A percentile compares a stretch with the other conserved stretches of the same genome.
Evolutionary conservation across 2,797 vertebrate species (phyloP).

Genomic region (Benthosema pterotum): DNA sequence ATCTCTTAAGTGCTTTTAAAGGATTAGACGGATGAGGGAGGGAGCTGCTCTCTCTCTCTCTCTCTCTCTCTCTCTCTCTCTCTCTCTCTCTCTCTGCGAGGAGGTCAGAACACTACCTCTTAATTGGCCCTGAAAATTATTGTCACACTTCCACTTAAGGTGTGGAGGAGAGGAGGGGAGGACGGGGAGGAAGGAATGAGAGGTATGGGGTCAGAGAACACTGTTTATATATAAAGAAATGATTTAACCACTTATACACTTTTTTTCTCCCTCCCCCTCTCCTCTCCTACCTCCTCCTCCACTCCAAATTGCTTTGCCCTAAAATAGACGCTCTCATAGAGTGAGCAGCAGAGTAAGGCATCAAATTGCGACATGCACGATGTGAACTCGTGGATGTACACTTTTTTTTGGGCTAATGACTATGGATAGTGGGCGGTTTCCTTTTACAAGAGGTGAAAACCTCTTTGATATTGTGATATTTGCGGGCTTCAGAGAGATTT

Average conservation of each 20-base stretch:
- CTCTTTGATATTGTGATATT: no score
- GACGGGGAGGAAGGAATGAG: background rate
- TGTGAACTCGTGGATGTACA: no score
- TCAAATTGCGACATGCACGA: no score
- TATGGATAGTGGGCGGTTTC: no score
- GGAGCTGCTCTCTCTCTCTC: slow-evolving; percentile 80
- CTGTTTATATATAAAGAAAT: background rate
- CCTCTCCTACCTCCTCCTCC: no score
- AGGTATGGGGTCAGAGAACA: background rate
- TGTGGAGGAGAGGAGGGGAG: slow-evolving; percentile 13
- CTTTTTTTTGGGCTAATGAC: no score
- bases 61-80: slow-evolving; percentile 66
- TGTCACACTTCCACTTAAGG: slow-evolving; percentile 25
- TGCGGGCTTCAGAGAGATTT: no score
- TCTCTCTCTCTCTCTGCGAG: slow-evolving; percentile 38
- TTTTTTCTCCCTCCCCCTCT: no score
- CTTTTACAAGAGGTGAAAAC: no score
- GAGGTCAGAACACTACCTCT: slow-evolving; percentile 34
- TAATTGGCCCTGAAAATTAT: slow-evolving; percentile 44
- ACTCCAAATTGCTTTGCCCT: no score
- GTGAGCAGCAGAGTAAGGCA: no score
- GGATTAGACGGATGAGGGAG: slow-evolving; percentile 95
- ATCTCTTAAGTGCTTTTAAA: slow-evolving; percentile 99
- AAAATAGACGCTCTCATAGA: no score
- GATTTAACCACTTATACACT: background rate